Base-by-base conservation (phyloP, 2,888 invertebrate species). In the Dasypogon diadema region DNA sequence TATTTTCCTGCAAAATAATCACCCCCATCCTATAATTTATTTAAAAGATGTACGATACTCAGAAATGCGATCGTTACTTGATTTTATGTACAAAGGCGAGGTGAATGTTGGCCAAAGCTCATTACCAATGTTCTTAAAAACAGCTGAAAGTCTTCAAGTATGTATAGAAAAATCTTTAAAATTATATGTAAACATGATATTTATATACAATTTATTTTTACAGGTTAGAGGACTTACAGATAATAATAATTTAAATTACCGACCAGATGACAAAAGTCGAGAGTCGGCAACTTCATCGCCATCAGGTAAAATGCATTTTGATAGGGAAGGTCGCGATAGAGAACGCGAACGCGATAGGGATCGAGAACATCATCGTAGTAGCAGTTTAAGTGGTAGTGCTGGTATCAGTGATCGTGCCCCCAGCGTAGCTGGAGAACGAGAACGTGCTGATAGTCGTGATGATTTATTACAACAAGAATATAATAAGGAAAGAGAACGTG, bases 71-170 rank as follows among this genome's bases (percentile, higher is more conserved):
- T 94, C 94, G 80, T 89, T 95, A 84, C 89, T 95, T 86, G 94
- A 94, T 88, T 96, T 95, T 87, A 96, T 96, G 95, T 96, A 97
- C 89, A 94, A 94, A 88, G 92, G 92, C 81, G 94, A 94, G 88
- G 94, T 94, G 83, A 95, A 95, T 88, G 94, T 96, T 87, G 95
- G 94, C 84, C 95, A 96, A 89, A 93, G 94, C 88, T 91, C 94
- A 87, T 89, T 96, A 87, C 93, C 94, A 83, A 93, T 93, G 91
- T 94, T 96, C 90, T 90, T 96, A 85, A 94, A 94, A 89, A 96
- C 95, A 83, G 95, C 95, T 81, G 95, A 95, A 88, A 94, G 95
- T 82, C 90, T 96, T 87, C 95, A 96, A 90, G 94, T 90, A 83
- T 65, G 79, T 80, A 60, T 42, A 46, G 16, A 8, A 51, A 21